phyloP scores from a whole-genome alignment of 1,140 invertebrate species.

The Agrilus planipennis region DNA sequence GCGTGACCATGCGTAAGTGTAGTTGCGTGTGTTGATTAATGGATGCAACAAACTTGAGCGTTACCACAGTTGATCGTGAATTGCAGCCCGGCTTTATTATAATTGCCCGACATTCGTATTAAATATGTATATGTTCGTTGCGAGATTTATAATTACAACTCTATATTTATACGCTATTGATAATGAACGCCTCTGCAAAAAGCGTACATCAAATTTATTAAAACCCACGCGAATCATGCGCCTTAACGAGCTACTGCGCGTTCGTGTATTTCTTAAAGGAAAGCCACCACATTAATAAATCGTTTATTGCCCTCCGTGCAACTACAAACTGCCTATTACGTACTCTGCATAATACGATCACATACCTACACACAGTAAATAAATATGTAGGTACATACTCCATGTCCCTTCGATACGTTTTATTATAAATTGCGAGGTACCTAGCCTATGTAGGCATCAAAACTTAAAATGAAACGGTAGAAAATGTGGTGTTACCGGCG shows the following conservation, averaged over 20 bases:
- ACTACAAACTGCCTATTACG: too few species aligned
- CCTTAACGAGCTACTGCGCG: conserved; percentile 8
- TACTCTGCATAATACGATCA: too few species aligned
- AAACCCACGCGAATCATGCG: conserved; percentile 5
- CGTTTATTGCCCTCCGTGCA: too few species aligned
- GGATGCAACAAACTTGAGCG: neutral
- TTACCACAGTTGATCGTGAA: neutral
- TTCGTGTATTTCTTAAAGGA: too few species aligned
- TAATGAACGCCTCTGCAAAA: conserved; percentile 10
- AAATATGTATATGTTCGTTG: neutral
- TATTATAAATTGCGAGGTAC: too few species aligned
- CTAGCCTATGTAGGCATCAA: too few species aligned
- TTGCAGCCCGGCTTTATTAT: conserved; percentile 1
- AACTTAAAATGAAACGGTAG: too few species aligned
- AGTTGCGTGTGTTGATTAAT: neutral
- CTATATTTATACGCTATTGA: conserved; percentile 10
- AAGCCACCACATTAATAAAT: too few species aligned
- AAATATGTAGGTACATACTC: too few species aligned
- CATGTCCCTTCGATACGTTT: too few species aligned
- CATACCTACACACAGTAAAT: too few species aligned
- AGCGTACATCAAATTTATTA: conserved; percentile 5
- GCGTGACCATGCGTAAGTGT: neutral
- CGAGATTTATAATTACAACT: conserved; percentile 5
- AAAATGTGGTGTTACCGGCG: too few species aligned
- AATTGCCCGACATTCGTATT: conserved; percentile 2